Evolutionary conservation across 1,140 invertebrate species (phyloP).

Genomic region (Mizuhopecten yessoensis): DNA sequence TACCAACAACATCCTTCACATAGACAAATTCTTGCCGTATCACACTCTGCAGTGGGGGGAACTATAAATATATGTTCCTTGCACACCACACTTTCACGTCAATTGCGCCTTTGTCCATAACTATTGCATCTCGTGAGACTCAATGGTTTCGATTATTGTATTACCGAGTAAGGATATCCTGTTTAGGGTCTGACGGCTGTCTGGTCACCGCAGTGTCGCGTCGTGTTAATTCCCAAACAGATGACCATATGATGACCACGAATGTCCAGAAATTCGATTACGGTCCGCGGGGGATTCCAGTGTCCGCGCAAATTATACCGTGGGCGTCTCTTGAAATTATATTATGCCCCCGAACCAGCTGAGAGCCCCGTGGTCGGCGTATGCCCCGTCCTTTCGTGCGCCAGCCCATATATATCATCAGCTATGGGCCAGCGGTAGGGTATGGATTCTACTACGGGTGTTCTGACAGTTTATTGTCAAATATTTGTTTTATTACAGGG

Average conservation of each 20-base stretch:
- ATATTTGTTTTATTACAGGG: background rate
- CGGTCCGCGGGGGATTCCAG: background rate
- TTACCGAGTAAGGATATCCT: background rate
- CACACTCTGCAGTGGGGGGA: background rate
- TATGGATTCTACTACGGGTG: background rate
- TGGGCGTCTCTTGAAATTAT: background rate
- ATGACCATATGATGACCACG: background rate
- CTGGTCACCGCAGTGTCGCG: background rate
- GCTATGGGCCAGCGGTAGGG: background rate
- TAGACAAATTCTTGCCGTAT: too few species aligned
- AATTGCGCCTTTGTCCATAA: too few species aligned
- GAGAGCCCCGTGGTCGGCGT: background rate
- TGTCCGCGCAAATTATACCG: background rate
- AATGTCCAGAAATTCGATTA: conserved; percentile 15
- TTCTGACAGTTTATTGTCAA: background rate
- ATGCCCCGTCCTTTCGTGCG: background rate
- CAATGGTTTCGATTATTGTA: background rate
- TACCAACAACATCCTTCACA: too few species aligned
- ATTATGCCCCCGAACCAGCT: background rate
- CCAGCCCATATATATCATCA: background rate
- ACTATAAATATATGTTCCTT: background rate
- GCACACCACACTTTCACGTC: too few species aligned
- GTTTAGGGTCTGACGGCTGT: background rate
- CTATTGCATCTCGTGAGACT: background rate
- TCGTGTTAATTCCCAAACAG: background rate